phyloP scores from a whole-genome alignment of 2,888 invertebrate species.

The Leptura quadrifasciata region DNA sequence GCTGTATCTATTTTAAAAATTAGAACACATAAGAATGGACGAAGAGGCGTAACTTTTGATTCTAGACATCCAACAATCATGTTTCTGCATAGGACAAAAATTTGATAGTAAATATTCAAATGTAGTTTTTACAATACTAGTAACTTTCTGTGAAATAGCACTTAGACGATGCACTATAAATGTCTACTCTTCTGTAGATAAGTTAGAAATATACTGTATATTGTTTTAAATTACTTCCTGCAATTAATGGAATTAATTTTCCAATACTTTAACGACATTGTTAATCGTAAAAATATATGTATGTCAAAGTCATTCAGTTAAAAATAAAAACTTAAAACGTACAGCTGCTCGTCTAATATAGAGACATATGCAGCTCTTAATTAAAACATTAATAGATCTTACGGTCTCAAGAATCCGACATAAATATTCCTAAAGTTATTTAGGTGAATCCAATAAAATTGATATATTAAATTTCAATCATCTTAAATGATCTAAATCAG shows the following conservation, averaged over 20 bases:
- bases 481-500: slow-evolving; percentile 22
- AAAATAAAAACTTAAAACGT: slow-evolving; percentile 5
- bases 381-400: neutral
- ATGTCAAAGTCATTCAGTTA: slow-evolving; percentile 19
- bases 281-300: neutral
- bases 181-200: neutral
- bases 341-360: neutral
- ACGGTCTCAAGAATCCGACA: neutral
- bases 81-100: no score
- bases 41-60: no score
- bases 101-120: no score
- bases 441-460: neutral
- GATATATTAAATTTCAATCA: slow-evolving; percentile 26
- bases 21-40: no score
- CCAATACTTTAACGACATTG: neutral
- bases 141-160: no score
- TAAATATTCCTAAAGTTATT: neutral
- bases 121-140: no score
- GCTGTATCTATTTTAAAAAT: no score
- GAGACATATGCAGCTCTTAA: neutral
- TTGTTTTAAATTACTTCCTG: neutral
- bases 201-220: neutral
- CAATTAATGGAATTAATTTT: neutral
- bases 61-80: no score
- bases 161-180: no score